Conservation (phyloP, 2,113 vertebrate species). For the Zootoca vivipara region DNA sequence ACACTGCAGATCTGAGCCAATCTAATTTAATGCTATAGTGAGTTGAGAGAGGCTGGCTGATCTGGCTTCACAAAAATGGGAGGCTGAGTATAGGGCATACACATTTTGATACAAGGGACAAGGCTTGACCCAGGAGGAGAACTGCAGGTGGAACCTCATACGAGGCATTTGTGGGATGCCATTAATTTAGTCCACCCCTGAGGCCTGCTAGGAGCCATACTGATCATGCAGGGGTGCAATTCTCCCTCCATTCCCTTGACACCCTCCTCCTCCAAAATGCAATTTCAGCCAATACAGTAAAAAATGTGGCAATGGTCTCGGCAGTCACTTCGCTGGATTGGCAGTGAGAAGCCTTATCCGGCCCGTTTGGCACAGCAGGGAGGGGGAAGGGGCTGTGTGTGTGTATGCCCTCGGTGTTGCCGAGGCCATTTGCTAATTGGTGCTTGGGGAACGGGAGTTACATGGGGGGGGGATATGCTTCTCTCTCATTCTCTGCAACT, state of each 20-base stretch:
- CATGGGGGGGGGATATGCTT: background rate
- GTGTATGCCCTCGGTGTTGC: background rate
- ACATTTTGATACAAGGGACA: background rate
- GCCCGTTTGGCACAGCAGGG: background rate
- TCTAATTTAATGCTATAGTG: background rate
- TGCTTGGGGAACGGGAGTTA: background rate
- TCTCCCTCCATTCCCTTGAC: background rate
- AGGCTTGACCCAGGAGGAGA: background rate
- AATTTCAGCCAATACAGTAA: background rate
- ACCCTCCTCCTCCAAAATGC: background rate
- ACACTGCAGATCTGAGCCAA: background rate
- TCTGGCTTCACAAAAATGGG: background rate
- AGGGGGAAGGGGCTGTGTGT: background rate
- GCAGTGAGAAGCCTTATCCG: slow-evolving; percentile 20
- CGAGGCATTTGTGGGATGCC: background rate
- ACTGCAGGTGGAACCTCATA: too few species aligned
- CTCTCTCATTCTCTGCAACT: slow-evolving; percentile 16
- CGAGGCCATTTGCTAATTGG: background rate
- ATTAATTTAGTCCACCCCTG: background rate
- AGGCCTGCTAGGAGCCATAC: background rate
- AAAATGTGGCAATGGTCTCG: background rate
- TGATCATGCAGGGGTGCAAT: background rate
- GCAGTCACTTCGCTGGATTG: slow-evolving; percentile 23
- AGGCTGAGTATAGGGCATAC: background rate
- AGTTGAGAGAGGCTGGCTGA: background rate